Base-by-base conservation (phyloP, 2,113 vertebrate species). In the Glaucidium brasilianum region DNA sequence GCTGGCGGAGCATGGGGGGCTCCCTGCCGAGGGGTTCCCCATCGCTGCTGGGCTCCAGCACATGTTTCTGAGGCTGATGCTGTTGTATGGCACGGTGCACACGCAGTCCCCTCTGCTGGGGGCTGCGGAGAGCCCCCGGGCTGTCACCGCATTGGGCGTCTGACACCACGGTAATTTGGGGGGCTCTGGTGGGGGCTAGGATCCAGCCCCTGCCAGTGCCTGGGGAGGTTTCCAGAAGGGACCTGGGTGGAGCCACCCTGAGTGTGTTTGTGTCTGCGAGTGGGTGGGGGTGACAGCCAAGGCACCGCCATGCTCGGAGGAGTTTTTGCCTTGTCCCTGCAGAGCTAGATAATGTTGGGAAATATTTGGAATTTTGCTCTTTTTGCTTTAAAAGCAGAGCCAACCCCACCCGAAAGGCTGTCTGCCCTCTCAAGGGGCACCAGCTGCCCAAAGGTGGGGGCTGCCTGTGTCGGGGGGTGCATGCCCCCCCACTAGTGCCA, bases 401-500 rank as follows among this genome's bases (percentile, higher is more conserved):
- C 11, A 41, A 20, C 7, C 29, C 29, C 27, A 19, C 50, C 35
- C 3, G 0, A n/a, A 12, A 6, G 35, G 30, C 8, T 15, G 1
- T 0, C n/a, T 34, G 39, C 37, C 8, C 16, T 12, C 66, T 30
- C 8, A 1, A 35, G 15, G 12, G 53, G 1, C 47, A 50, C 3
- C 47, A 39, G 25, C 22, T 19, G 10, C 56, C 41, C 14, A 9
- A 30, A 50, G 12, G 2, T 0, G 39, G 27, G 9, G 7, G 12
- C 71, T 37, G 56, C 34, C 34, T 1, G 6, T 12, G 13, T 9
- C 45, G 4, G 2, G 9, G 55, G 12, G 2, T 6, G 30, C 3
- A 5, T 11, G 0, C 6, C n/a, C 47, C 47, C 35, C 18, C 8
- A 4, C 13, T 1, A 1, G 34, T 1, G 0, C n/a, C 1, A 1